phyloP scores from a whole-genome alignment of 1,140 invertebrate species.

The Drosophila nannoptera region DNA sequence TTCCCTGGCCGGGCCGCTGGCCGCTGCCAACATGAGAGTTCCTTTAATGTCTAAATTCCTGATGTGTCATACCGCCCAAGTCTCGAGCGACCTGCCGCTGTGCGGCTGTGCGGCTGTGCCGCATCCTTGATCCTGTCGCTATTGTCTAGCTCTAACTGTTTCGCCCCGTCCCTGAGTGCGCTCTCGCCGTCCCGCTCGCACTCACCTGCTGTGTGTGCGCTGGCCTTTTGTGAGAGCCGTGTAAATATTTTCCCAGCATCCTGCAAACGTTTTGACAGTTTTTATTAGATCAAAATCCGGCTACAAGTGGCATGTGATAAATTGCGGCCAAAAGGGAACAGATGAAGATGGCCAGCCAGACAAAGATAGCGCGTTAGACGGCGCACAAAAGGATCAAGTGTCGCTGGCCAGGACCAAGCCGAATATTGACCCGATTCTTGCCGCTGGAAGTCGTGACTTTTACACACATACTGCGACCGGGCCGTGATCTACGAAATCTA shows the following conservation, averaged over 20 bases:
- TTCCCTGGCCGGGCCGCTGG: neutral
- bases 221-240: slow-evolving; percentile 44
- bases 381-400: slow-evolving; percentile 50
- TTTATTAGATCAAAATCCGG: slow-evolving; percentile 73
- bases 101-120: slow-evolving; percentile 27
- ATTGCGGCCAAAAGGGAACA: slow-evolving; percentile 65
- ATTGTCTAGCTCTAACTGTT: slow-evolving; percentile 61
- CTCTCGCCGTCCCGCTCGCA: slow-evolving; percentile 5
- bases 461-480: slow-evolving; percentile 25
- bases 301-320: slow-evolving; percentile 74
- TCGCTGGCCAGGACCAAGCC: slow-evolving; percentile 15
- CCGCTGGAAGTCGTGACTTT: slow-evolving; percentile 59
- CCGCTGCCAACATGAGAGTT: slow-evolving; percentile 15
- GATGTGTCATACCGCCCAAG: slow-evolving; percentile 73
- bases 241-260: slow-evolving; percentile 75
- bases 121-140: slow-evolving; percentile 48
- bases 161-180: slow-evolving; percentile 15
- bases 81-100: slow-evolving; percentile 51
- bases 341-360: slow-evolving; percentile 20
- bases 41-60: slow-evolving; percentile 72
- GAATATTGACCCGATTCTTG: slow-evolving; percentile 1
- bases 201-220: slow-evolving; percentile 11
- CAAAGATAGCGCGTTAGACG: slow-evolving; percentile 9
- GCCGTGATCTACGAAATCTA: slow-evolving; percentile 13
- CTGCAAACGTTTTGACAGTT: slow-evolving; percentile 77